Percentiles rank a stretch among this genome's conserved stretches.
Conservation (phyloP, 2,888 invertebrate species). For the Agrochola macilenta region DNA sequence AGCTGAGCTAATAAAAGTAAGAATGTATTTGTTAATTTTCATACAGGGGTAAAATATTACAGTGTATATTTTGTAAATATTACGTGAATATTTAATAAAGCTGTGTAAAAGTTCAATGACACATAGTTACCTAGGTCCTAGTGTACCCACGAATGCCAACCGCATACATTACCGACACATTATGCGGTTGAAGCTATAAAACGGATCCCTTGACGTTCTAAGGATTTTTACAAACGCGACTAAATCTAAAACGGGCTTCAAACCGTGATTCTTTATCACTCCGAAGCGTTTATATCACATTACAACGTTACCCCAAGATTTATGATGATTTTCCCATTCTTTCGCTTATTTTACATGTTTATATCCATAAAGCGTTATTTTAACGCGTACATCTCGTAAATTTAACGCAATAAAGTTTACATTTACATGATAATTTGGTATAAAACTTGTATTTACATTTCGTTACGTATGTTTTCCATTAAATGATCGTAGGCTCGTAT, state of each 20-base stretch:
- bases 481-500: constrained; percentile 38
- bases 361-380: constrained; percentile 60
- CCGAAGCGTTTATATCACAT: constrained; percentile 79
- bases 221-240: constrained; percentile 80
- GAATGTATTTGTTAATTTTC: not conserved
- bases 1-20: constrained; percentile 16
- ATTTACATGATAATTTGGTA: constrained; percentile 73
- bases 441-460: constrained; percentile 63
- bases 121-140: constrained; percentile 50
- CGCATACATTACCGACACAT: constrained; percentile 77
- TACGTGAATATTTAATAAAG: constrained; percentile 6
- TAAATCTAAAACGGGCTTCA: constrained; percentile 76
- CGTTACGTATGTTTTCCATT: constrained; percentile 54
- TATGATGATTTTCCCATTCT: constrained; percentile 79
- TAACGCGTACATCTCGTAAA: constrained; percentile 66
- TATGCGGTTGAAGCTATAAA: constrained; percentile 85
- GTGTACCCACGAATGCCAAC: constrained; percentile 53
- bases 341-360: constrained; percentile 67
- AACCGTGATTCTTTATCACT: constrained; percentile 79
- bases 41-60: not conserved
- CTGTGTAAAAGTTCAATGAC: constrained; percentile 54
- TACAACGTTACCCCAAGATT: constrained; percentile 77
- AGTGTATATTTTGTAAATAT: constrained; percentile 1
- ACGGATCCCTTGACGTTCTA: constrained; percentile 81
- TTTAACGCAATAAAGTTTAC: constrained; percentile 70